Conservation (phyloP, 2,888 invertebrate genomes). For the Mamestra brassicae region DNA sequence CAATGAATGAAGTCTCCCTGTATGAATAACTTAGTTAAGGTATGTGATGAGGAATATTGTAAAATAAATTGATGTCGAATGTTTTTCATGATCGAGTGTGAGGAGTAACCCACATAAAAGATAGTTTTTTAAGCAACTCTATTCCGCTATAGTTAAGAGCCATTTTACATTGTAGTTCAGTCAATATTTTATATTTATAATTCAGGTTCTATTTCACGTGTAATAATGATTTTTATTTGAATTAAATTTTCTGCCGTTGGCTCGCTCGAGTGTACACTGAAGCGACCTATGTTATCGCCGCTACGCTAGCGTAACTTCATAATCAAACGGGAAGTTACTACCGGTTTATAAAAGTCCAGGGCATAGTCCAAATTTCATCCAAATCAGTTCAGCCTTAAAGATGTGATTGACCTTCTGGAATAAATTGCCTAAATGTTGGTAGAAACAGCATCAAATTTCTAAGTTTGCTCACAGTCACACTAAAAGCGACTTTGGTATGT, state of each 20-base stretch:
- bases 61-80: constrained; percentile 29
- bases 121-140: constrained; percentile 40
- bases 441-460: too few species aligned
- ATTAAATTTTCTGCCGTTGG: not conserved
- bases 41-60: constrained; percentile 27
- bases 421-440: too few species aligned
- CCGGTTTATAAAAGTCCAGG: too few species aligned
- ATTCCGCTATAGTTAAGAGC: constrained; percentile 20
- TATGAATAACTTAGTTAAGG: not conserved
- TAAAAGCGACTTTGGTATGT: too few species aligned
- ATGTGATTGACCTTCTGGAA: too few species aligned
- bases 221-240: constrained; percentile 18
- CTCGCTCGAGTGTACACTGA: not conserved
- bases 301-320: too few species aligned
- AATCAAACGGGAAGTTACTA: too few species aligned
- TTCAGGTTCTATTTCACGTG: constrained; percentile 8
- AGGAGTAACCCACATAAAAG: constrained; percentile 10
- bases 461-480: too few species aligned
- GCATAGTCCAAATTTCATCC: too few species aligned
- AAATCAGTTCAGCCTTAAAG: too few species aligned
- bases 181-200: constrained; percentile 23
- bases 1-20: not conserved
- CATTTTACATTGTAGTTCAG: constrained; percentile 41
- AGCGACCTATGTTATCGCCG: not conserved
- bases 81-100: constrained; percentile 12